Base-by-base conservation (phyloP, 2,888 invertebrate species). In the Eupithecia vulgata region DNA sequence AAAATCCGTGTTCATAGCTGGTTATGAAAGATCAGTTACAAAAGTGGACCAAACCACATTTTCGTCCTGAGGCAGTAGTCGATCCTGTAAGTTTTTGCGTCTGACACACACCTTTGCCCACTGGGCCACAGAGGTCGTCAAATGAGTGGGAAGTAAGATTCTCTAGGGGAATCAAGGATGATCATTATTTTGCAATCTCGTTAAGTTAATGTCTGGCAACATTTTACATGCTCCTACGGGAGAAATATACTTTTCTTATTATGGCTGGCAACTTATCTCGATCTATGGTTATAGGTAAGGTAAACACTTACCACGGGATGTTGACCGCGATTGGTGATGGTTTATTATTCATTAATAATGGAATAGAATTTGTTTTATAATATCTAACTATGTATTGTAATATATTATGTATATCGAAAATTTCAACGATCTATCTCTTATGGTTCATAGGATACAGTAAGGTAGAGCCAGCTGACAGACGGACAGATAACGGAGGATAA, bases 161-260 rank as follows among this genome's bases (percentile, higher is more conserved):
- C 65, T 40, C 65, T 13, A 21, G 65, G 65, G 65, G 40, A 65
- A 65, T 65, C 65, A 21, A 15, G 65, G 25, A 12, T 40, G 25
- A 40, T 65, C 65, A 65, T 65, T 65, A 65, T 65, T 65, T 65
- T 40, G 37, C 40, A 42, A 65, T 65, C 40, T 65, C 37, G 25
- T 65, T 40, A 65, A 21, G 40, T 42, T 65, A 42, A 65, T 65
- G 37, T 25, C 65, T 65, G 40, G 40, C 6, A 40, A 65, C 37
- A 65, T 64, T 17, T 64, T 65, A 40, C 25, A 65, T 13, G 65
- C 40, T 65, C 65, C 65, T 65, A 37, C 2, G 65, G 65, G 65
- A 21, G 34, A 64, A 65, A 40, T 65, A n/a, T 21, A 65, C 65
- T 10, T 42, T 65, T 65, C 37, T 64, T 64, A 37, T 64, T 64